Evolutionary conservation across 92 coral and sea anemone genomes (phyloP), one percentile per base, ranked within the genome.

Genomic region (Zoanthus sociatus): DNA sequence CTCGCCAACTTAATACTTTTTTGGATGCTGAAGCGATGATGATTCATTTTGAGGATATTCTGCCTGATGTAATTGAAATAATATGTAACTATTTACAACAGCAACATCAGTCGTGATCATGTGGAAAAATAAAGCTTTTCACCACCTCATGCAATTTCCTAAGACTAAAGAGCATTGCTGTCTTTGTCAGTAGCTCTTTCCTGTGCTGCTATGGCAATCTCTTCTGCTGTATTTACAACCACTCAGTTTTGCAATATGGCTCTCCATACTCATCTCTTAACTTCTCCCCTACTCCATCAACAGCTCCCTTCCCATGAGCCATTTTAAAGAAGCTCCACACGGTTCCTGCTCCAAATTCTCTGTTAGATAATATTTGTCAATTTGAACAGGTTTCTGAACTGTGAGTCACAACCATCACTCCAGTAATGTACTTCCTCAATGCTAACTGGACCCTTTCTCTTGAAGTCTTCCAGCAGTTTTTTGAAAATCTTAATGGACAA

Each of bases 291-390:
- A 88, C 78, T 21, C 91, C 84, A 26, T 26, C 0, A 75, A 83
- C 91, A 18, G 88, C 83, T 9, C 91, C 91, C 70, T 89, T 89
- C 0, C 92, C 89, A 69, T 84, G 89, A 7, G 92, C 86, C 0
- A 86, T 89, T 31, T 89, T 85, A 76, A 84, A 76, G 67, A 83
- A 76, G 21, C 71, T 89, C 89, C 89, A 89, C 53, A 55, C 76
- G 5, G 92, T 89, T 44, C 71, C 63, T 33, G 77, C 18, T 21
- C 46, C 58, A 63, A 68, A 86, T 11, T 90, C 92, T 12, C 71
- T 89, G 85, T 53, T 42, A 64, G 48, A 89, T 66, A 8, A 88
- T 61, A 33, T 31, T 58, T 26, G 71, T 9, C 1, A 51, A 3
- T 15, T 77, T 13, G 15, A 18, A 51, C 7, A 5, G 12, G 82